Evolutionary conservation across 92 coral and sea anemone genomes (phyloP), one percentile per base, ranked within the genome.

Genomic region (Galaxea fascicularis): DNA sequence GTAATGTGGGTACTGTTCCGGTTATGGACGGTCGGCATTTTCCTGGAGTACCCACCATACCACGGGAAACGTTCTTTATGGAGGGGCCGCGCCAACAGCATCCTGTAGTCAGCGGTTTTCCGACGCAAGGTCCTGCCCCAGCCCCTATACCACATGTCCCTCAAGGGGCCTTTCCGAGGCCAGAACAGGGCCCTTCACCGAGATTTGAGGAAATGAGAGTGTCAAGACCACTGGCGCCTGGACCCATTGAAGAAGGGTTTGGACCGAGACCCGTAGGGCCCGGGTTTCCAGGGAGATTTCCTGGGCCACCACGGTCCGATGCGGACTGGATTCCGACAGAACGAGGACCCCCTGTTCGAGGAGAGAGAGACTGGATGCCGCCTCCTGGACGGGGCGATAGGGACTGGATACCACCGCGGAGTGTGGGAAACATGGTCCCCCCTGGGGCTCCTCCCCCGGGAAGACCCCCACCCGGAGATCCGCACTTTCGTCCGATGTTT

Each of bases 341-440:
- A 39, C 78, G 99, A 75, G 98, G 95, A 8, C 98, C 94, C 66
- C 93, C 95, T 28, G 93, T 92, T 14, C 92, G 97, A 47, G 93
- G 86, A 51, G 99, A 94, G 52, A 91, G 98, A 64, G 95, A 92
- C 91, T 96, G 99, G 99, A 94, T 96, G 31, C 94, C 94, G 22
- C 99, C 95, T n/a, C 93, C 90, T 63, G 95, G 92, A 51, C 89
- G 97, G 47, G 87, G 90, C 20, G 99, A 94, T 66, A 89, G 98
- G 69, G 95, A 92, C 79, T 96, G 99, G 99, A 93, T 88, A 15
- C 97, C 95, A 27, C 96, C 98, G 21, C 90, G 98, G 65, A 71
- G 90, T 45, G 98, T 91, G 24, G 80, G 78, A 45, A 83, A 73
- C 65, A 69, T 71, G 87, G 87, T 74, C 17, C 80, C 80, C 41